Base-by-base conservation (phyloP, 2,113 vertebrate species). In the Hucho hucho region DNA sequence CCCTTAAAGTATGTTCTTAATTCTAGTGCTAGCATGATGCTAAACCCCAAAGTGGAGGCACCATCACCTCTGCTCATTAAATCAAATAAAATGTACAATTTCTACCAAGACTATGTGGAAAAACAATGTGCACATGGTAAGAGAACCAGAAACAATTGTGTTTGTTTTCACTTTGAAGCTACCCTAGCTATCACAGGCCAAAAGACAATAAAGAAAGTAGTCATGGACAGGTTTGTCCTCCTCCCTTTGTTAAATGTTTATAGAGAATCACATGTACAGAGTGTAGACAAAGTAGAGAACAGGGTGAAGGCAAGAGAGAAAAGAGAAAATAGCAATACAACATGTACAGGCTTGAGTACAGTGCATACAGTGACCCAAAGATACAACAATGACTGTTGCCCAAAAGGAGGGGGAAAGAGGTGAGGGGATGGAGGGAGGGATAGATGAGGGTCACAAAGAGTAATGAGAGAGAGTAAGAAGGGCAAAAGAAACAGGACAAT, bases 241-340 rank as follows among this genome's bases (percentile, higher is more conserved):
- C 64, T 85, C 65, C 66, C 67, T 81, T 79, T 79, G 79, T 77
- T 83, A 32, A 70, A 81, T 77, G 75, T 69, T 46, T 75, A 81
- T 53, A 18, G 49, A 53, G 49, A 16, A 53, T 18, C 65, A 83
- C 37, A 83, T 16, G 37, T 53, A 24, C 20, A 46, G 6, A 4
- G 9, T 22, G 26, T 12, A 37, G 29, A 61, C 3, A 59, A 25
- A 32, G 26, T 24, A 66, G 13, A 49, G 32, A 22, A 24, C 25
- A 76, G 32, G 18, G 16, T 14, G 9, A 20, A 61, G 14, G 43
- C 22, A 28, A 59, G 49, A 70, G 73, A 46, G 53, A 63, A 29
- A 47, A 75, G 1, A 28, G 6, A 26, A 78, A 25, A 64, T n/a
- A 46, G 22, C 6, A 46, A 63, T 24, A 37, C 22, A 28, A 1